Percentiles rank a stretch among this genome's conserved stretches.
These are phyloP conservation scores for Papilio polyxenes DNA, from an alignment of 1,140 invertebrate genomes.

Conservation along the genomic window DNA sequence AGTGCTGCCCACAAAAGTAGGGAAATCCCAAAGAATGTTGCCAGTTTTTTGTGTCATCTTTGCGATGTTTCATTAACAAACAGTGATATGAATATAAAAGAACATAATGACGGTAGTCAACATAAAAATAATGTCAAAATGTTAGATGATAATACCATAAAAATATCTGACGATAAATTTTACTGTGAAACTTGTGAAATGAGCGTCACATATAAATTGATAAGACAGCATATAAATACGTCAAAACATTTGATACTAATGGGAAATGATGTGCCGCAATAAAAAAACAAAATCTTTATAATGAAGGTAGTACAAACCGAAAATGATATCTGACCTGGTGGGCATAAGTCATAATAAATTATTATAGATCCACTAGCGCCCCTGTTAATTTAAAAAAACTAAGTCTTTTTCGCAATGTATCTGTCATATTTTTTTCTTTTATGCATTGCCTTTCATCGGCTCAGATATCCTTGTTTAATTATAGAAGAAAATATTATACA, in stretches of 20 bases:
- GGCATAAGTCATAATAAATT: too few relatives aligned
- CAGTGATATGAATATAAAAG: constrained; percentile 17
- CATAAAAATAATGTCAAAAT: constrained; percentile 35
- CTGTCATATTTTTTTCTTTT: too few relatives aligned
- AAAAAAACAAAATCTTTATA: background rate
- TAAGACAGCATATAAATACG: background rate
- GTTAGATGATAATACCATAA: constrained; percentile 14
- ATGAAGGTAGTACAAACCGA: background rate
- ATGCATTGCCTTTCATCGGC: too few relatives aligned
- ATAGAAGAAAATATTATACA: background rate
- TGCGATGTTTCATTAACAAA: constrained; percentile 33
- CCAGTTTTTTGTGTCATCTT: constrained; percentile 29
- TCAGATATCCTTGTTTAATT: background rate
- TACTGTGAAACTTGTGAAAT: constrained; percentile 25
- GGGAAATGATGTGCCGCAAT: background rate
- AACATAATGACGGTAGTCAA: constrained; percentile 31
- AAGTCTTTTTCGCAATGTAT: too few relatives aligned
- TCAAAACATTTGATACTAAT: constrained; percentile 22
- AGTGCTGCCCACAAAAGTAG: background rate
- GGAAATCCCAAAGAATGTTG: background rate
- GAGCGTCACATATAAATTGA: background rate
- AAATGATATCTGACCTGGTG: too few relatives aligned
- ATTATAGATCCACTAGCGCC: too few relatives aligned
- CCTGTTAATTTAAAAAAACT: too few relatives aligned
- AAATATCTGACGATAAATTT: constrained; percentile 7